Evolutionary conservation across 2,797 vertebrate genomes (phyloP), one percentile per base, ranked within the genome.

Genomic region (Natrix natrix): DNA sequence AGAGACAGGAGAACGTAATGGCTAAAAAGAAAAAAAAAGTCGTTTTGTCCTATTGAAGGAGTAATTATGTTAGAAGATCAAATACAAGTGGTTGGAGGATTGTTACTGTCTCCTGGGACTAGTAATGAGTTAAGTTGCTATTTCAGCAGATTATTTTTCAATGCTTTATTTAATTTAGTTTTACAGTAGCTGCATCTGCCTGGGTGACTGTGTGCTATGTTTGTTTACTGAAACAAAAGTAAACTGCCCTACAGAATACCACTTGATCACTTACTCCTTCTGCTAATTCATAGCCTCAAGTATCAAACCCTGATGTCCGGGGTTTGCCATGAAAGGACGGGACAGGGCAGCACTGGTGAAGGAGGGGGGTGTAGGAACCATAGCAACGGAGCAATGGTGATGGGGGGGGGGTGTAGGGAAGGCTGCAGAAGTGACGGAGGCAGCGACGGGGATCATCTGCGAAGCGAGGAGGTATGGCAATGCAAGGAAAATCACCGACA

Each of bases 181-280:
- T 66, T 0, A 0, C 61, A 69, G 24, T 88, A 91, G 94, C 94
- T 48, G 90, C n/a, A 13, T 17, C 88, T 78, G 74, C 11, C 74
- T 78, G 37, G 8, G 1, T 11, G 17, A 78, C 37, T 78, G 37
- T 78, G 1, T 78, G 74, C 37, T 0, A 0, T 43, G 17, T 78
- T 43, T 78, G 37, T 78, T 78, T 78, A 4, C 37, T 22, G 74
- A 78, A 43, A 78, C 37, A 43, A 78, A 87, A 63, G 10, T 52
- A 17, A 28, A 54, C 8, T 54, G 66, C 57, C 78, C 91, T 94
- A 95, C 94, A 95, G 93, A 92, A 96, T 20, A 57, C 89, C 17
- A n/a, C 88, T 95, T 96, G 87, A 90, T 93, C 94, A 96, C 28
- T 48, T 78, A 54, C 20, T 92, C 92, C 91, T 74, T 59, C 88